These are phyloP conservation scores for Carassius auratus DNA, from an alignment of 2,113 vertebrate genomes.

Conservation along the genomic window DNA sequence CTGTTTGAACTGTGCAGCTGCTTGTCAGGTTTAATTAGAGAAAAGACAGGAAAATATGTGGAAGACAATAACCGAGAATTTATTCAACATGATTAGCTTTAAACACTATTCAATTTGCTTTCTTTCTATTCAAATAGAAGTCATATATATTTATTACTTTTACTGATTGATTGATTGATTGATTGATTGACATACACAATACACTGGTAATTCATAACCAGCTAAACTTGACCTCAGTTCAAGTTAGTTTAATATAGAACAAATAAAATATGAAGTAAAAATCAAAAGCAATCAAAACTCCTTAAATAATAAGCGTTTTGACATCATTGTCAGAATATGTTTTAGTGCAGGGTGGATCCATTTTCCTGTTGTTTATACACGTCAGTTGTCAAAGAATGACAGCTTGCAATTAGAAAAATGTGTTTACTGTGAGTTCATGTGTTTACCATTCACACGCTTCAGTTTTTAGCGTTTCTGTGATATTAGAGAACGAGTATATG, in stretches of 20 bases:
- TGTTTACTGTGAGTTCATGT: neutral
- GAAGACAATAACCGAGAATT: neutral
- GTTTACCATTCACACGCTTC: neutral
- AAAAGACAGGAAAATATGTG: neutral
- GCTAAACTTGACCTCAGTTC: too few species aligned
- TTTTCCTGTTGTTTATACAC: conserved; percentile 3
- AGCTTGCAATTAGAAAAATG: neutral
- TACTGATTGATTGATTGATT: neutral
- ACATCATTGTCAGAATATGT: neutral
- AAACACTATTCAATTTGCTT: neutral
- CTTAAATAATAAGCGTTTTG: neutral
- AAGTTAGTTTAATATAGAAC: too few species aligned
- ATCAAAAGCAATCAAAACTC: neutral
- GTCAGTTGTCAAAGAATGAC: conserved; percentile 1
- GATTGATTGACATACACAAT: neutral
- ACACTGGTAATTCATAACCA: neutral
- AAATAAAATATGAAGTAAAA: neutral
- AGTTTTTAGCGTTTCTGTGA: neutral
- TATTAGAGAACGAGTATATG: neutral
- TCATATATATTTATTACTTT: neutral
- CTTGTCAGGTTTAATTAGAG: conserved; percentile 24
- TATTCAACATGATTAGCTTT: neutral
- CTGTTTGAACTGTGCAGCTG: conserved; percentile 25
- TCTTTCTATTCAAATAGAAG: neutral
- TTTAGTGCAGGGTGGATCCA: conserved; percentile 13